Evolutionary conservation across 2,888 invertebrate genomes (phyloP), one percentile per base, ranked within the genome.

Genomic region (Rhagonycha fulva): DNA sequence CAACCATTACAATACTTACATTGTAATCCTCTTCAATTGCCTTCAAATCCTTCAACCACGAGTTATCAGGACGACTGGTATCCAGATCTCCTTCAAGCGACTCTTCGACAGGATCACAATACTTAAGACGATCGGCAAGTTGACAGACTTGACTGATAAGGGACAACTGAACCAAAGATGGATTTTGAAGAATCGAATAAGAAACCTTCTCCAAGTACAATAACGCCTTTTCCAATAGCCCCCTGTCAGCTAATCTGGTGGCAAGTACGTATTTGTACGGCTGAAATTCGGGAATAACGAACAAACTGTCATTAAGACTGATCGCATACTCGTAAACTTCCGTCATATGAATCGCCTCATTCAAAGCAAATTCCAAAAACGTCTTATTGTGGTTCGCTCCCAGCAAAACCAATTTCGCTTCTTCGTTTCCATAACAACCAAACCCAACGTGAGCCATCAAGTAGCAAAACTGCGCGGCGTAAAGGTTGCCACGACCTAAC

Each of bases 381-480:
- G 90, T 84, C 82, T 90, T 88, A 75, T 91, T 90, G 79, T 94
- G 91, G 83, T 93, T 93, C 7, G 94, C 92, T 75, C 97, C 95
- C 79, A 98, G 90, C 68, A 98, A 91, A 71, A 96, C 92, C 77
- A 97, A 89, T 84, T 96, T 96, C 3, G 91, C 89, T 14, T 87
- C 86, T 3, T 87, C 90, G 84, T 86, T 85, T 81, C 86, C 89
- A 81, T 89, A 89, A 7, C 86, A 82, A 7, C 89, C 89, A 84
- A 93, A 87, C 83, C 86, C 87, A 77, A 92, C 91, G 83, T 95
- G 94, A 1, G 94, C 97, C 89, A 97, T 93, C 83, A 99, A 89
- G 89, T 98, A 98, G 88, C 98, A 98, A 88, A 99, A 97, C 87
- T 99, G 98, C 24, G 98, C 96, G 2, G 96, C 98, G 89, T 94